Conservation (phyloP, 2,113 vertebrate genomes). For the Eudyptes chrysolophus region DNA sequence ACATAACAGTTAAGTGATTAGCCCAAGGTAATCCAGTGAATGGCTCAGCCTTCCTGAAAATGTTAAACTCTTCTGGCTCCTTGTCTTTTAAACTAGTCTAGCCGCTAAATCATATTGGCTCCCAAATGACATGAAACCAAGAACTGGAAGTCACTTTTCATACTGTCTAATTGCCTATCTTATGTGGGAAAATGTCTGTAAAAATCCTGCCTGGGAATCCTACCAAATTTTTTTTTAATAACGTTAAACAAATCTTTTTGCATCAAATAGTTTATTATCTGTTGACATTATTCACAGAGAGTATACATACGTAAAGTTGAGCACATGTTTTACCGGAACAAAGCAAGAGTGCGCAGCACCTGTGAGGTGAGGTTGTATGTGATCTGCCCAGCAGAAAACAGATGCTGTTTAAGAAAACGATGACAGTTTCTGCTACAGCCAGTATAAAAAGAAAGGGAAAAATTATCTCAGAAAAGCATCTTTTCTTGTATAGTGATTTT, state of each 20-base stretch:
- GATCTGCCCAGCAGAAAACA: neutral
- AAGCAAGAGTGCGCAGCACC: neutral
- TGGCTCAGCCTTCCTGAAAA: neutral
- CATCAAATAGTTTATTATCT: slow-evolving; percentile 18
- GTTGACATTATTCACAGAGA: neutral
- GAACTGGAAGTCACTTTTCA: slow-evolving; percentile 17
- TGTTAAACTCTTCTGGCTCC: neutral
- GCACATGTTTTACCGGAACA: neutral
- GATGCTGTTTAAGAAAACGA: neutral
- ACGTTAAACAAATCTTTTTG: neutral
- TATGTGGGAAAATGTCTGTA: slow-evolving; percentile 18
- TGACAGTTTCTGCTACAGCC: neutral
- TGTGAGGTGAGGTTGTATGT: neutral
- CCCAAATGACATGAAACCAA: slow-evolving; percentile 28
- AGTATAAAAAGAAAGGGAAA: neutral
- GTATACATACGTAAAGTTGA: neutral
- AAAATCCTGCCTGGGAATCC: slow-evolving; percentile 22
- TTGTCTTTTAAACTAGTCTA: slow-evolving; percentile 13
- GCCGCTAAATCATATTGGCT: slow-evolving; percentile 5
- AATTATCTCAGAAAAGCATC: neutral
- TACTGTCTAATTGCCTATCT: neutral
- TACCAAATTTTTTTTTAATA: neutral
- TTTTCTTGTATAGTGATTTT: neutral
- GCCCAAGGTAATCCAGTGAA: neutral
- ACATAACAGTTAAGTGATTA: neutral